Conservation (phyloP, 2,797 vertebrate species). For the Hirundo rustica region DNA sequence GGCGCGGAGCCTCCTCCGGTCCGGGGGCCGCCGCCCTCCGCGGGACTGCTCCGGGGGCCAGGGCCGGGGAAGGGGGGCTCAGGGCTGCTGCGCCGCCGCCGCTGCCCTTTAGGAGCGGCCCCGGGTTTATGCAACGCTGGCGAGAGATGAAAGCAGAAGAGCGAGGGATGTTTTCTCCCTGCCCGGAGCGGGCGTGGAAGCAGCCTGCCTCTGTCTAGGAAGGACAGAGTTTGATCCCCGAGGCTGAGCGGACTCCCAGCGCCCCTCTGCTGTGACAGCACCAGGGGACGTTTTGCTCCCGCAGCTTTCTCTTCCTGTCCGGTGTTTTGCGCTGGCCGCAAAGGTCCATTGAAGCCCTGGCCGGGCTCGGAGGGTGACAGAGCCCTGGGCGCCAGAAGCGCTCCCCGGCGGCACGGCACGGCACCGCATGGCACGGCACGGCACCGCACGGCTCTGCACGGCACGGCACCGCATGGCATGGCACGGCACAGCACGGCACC, state of each 20-base stretch:
- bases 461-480: background rate
- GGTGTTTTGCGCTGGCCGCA: background rate
- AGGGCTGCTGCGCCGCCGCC: background rate
- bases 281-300: background rate
- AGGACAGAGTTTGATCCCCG: background rate
- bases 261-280: too few relatives aligned
- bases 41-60: background rate
- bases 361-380: background rate
- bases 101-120: background rate
- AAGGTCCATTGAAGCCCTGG: background rate
- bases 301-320: background rate
- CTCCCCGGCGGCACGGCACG: background rate
- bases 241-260: background rate
- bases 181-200: background rate
- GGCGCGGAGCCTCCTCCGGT: background rate
- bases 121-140: constrained; percentile 16
- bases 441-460: background rate
- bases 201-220: background rate
- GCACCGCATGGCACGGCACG: background rate
- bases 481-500: background rate
- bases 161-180: background rate
- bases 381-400: background rate
- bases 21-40: background rate
- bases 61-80: background rate
- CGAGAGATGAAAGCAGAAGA: constrained; percentile 32